Evolutionary conservation across 37 sponge, comb jelly and placozoan genomes (phyloP).

Genomic region (Mnemiopsis leidyi): DNA sequence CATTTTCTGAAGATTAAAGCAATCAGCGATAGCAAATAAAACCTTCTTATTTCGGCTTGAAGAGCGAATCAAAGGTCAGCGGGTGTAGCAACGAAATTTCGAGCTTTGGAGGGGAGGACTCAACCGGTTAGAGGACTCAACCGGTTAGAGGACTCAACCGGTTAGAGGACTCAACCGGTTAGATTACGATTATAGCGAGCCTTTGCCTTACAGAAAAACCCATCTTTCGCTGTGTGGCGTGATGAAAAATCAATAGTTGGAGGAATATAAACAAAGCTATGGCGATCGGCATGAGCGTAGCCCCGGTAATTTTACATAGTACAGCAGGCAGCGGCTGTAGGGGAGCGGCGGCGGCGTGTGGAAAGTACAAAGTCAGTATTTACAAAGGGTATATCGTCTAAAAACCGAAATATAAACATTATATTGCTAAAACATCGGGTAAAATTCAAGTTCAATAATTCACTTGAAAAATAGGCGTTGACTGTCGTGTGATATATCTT

Average conservation of each 20-base stretch:
- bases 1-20: neutral
- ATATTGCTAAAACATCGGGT: slow-evolving; percentile 44
- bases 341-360: neutral
- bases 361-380: slow-evolving; percentile 17
- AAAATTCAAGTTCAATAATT: neutral
- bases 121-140: neutral
- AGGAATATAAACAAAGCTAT: neutral
- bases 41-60: neutral
- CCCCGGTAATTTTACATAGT: neutral
- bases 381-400: slow-evolving; percentile 47
- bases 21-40: neutral
- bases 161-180: neutral
- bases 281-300: neutral
- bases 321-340: neutral
- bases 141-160: neutral
- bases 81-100: neutral
- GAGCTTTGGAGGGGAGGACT: neutral
- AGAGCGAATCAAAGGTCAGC: neutral
- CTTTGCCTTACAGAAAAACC: neutral
- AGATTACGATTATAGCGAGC: neutral
- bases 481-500: neutral
- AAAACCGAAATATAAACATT: slow-evolving; percentile 61
- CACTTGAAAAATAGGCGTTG: neutral
- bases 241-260: neutral
- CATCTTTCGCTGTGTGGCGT: neutral